Evolutionary conservation across 1,140 invertebrate species (phyloP), one percentile per base, ranked within the genome.

Genomic region (Lithobius niger): DNA sequence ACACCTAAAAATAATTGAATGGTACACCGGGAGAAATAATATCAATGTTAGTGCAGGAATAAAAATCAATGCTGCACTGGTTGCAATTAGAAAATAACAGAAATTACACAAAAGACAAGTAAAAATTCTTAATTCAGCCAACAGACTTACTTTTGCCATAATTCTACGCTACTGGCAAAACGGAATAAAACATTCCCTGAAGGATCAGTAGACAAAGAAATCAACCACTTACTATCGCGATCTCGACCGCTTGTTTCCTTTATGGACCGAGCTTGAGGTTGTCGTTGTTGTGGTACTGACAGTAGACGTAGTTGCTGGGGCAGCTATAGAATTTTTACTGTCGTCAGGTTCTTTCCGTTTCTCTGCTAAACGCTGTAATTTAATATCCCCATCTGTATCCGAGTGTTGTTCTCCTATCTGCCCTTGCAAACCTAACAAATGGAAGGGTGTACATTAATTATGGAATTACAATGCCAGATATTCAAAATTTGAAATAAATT

Each of bases 191-290:
- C n/a, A n/a, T n/a, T n/a, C n/a, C n/a, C n/a, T n/a, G n/a, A n/a
- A n/a, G n/a, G n/a, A n/a, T n/a, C n/a, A n/a, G n/a, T n/a, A n/a
- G n/a, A n/a, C n/a, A n/a, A n/a, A n/a, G n/a, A n/a, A n/a, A n/a
- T n/a, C n/a, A n/a, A n/a, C n/a, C 21, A 82, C 82, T 82, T 77
- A 86, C 82, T 85, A 87, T 77, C 82, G 74, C 54, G 55, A 60
- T 21, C 84, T 74, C 42, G 83, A 79, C 63, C 86, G 72, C 65
- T 87, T 88, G 58, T 72, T 75, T 61, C 77, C 77, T 65, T 80
- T 80, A 61, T 59, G 57, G 13, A 69, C 72, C 55, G 73, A 71
- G 52, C 75, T 75, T 51, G 74, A 75, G 65, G 79, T 73, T 59
- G 77, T 75, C 60, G 77, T 64, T 49, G 73, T 55, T 71, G 71